A percentile compares a stretch with the other conserved stretches of the same genome.
phyloP scores from a whole-genome alignment of 2,888 invertebrate species.

The Nymphalis c-album region DNA sequence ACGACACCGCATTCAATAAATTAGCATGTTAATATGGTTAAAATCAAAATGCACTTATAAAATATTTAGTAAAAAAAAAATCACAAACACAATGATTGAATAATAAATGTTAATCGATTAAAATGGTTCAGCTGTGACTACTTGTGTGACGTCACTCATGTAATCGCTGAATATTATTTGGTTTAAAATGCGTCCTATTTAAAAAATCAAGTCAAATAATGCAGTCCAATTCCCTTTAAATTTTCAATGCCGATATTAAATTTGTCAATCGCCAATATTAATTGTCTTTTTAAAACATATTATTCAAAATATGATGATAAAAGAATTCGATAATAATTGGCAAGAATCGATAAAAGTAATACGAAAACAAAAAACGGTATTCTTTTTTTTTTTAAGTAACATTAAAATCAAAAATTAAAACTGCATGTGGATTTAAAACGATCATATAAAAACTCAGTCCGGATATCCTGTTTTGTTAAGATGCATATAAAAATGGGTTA shows the following conservation, averaged over 20 bases:
- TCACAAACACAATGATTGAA: slow-evolving; percentile 61
- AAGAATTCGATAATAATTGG: slow-evolving; percentile 50
- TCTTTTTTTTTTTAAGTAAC: slow-evolving; percentile 42
- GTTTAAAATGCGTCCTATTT: slow-evolving; percentile 56
- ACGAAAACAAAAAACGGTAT: slow-evolving; percentile 40
- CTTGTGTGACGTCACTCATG: slow-evolving; percentile 8
- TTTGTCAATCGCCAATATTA: slow-evolving; percentile 54
- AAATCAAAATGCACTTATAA: slow-evolving; percentile 72
- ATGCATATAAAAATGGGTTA: slow-evolving; percentile 54
- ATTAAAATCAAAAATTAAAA: slow-evolving; percentile 70
- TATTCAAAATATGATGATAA: slow-evolving; percentile 67
- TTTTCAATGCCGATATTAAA: slow-evolving; percentile 48
- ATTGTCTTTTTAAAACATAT: slow-evolving; percentile 58
- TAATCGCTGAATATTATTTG: slow-evolving; percentile 39
- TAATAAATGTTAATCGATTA: slow-evolving; percentile 75
- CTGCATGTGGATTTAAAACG: slow-evolving; percentile 43
- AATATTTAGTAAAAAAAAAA: slow-evolving; percentile 47
- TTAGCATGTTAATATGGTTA: slow-evolving; percentile 78
- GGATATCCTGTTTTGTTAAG: slow-evolving; percentile 50
- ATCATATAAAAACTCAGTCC: slow-evolving; percentile 50
- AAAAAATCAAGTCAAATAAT: slow-evolving; percentile 67
- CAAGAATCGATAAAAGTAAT: slow-evolving; percentile 43
- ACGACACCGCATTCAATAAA: slow-evolving; percentile 63
- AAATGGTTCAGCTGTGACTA: slow-evolving; percentile 58
- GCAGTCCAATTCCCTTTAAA: slow-evolving; percentile 58